phyloP scores from a whole-genome alignment of 2,888 invertebrate genomes.

The Clusia tigrina region DNA sequence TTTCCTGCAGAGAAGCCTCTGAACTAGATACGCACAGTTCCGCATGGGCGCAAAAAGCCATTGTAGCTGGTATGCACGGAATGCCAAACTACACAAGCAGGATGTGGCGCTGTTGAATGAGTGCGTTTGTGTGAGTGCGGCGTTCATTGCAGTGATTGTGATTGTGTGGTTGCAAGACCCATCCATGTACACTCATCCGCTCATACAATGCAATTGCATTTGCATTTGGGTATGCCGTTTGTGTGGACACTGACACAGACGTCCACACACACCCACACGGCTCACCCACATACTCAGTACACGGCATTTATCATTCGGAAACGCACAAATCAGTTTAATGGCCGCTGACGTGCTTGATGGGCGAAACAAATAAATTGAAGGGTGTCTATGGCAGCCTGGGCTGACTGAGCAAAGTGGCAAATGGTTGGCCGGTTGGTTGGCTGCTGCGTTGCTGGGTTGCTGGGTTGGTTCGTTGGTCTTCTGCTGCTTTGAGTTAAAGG shows the following conservation, averaged over 20 bases:
- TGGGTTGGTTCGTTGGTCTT: too few relatives aligned
- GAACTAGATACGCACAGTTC: too few relatives aligned
- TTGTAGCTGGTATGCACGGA: background rate
- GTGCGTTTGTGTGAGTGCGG: background rate
- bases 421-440: background rate
- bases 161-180: background rate
- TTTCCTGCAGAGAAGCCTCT: too few relatives aligned
- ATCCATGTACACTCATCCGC: background rate
- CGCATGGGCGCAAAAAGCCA: too few relatives aligned
- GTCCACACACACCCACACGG: background rate
- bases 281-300: too few relatives aligned
- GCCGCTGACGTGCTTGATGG: constrained; percentile 14
- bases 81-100: background rate
- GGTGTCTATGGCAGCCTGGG: background rate
- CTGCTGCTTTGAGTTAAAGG: background rate
- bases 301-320: constrained; percentile 34
- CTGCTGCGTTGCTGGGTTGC: too few relatives aligned
- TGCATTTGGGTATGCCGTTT: background rate
- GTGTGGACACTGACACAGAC: background rate
- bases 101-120: background rate
- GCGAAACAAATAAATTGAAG: constrained; percentile 11
- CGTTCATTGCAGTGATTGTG: background rate
- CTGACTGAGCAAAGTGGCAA: background rate
- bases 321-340: constrained; percentile 38
- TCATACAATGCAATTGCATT: constrained; percentile 1